A percentile compares a stretch with the other conserved stretches of the same genome.
These are phyloP conservation scores for Ganaspis sp. DNA, from an alignment of 1,140 invertebrate species.

Conservation along the genomic window DNA sequence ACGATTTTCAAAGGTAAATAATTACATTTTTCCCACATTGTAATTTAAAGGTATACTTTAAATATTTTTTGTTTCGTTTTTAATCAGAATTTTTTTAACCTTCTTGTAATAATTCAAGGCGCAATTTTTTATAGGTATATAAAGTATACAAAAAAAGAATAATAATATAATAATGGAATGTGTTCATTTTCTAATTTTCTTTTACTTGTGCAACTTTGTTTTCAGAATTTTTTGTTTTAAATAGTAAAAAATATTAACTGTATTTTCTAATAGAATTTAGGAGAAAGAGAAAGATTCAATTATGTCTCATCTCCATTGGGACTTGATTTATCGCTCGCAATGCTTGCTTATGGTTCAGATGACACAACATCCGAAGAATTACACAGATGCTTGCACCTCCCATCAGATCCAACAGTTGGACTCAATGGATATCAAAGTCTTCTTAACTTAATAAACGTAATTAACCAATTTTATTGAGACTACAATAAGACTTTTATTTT, in stretches of 20 bases:
- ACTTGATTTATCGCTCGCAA: slow-evolving; percentile 9
- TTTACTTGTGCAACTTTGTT: too few relatives aligned
- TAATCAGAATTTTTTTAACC: too few relatives aligned
- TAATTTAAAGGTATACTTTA: neutral
- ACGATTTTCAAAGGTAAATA: neutral
- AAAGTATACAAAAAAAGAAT: too few relatives aligned
- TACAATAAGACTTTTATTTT: neutral
- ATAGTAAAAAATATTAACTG: neutral
- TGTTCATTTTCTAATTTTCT: too few relatives aligned
- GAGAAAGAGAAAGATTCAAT: slow-evolving; percentile 15
- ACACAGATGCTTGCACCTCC: neutral
- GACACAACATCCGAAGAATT: neutral
- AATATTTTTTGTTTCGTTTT: neutral
- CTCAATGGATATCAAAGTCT: slow-evolving; percentile 16
- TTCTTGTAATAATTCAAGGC: too few relatives aligned
- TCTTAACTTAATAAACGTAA: neutral
- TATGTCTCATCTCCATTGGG: slow-evolving; percentile 7
- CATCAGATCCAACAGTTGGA: slow-evolving; percentile 18
- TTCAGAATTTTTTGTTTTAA: neutral
- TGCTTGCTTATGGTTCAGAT: slow-evolving; percentile 12
- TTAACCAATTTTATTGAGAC: neutral
- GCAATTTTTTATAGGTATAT: too few relatives aligned
- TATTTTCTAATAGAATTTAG: neutral
- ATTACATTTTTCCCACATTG: neutral
- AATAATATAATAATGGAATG: too few relatives aligned